Evolutionary conservation across 2,888 invertebrate species (phyloP).

Genomic region (Tetragnatha montana): DNA sequence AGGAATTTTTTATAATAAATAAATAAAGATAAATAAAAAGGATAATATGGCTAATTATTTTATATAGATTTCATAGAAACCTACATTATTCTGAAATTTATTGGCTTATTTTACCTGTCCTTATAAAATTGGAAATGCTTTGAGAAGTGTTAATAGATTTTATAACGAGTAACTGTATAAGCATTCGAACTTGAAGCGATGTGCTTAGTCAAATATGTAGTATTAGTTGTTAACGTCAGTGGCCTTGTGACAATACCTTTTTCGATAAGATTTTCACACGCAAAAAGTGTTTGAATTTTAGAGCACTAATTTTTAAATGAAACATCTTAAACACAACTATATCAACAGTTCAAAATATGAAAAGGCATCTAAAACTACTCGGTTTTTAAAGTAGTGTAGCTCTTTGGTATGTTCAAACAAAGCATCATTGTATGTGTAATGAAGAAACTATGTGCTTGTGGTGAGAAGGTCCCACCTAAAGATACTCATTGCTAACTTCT

Average conservation of each 20-base stretch:
- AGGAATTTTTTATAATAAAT: no score
- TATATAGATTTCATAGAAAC: no score
- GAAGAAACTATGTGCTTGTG: constrained; percentile 35
- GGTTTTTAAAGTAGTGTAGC: constrained; percentile 46
- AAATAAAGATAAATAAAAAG: no score
- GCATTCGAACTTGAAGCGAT: constrained; percentile 33
- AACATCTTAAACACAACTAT: constrained; percentile 27
- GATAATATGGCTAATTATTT: no score
- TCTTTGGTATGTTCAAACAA: constrained; percentile 42
- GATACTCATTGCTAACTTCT: constrained; percentile 67
- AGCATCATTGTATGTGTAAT: constrained; percentile 22
- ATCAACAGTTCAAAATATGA: constrained; percentile 20
- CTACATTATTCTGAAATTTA: no score
- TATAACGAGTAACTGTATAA: constrained; percentile 45
- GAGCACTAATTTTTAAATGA: constrained; percentile 50
- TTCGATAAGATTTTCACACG: constrained; percentile 45
- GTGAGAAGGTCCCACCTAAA: constrained; percentile 33
- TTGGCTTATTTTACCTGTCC: no score
- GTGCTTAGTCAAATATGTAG: constrained; percentile 42
- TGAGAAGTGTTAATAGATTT: constrained; percentile 25
- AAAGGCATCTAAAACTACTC: constrained; percentile 28
- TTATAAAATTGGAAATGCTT: constrained; percentile 41
- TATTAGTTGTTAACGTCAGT: constrained; percentile 49
- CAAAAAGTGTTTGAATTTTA: constrained; percentile 51
- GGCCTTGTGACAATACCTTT: constrained; percentile 63